Evolutionary conservation across 2,888 invertebrate genomes (phyloP).

Genomic region (Ornithoptera alexandrae): DNA sequence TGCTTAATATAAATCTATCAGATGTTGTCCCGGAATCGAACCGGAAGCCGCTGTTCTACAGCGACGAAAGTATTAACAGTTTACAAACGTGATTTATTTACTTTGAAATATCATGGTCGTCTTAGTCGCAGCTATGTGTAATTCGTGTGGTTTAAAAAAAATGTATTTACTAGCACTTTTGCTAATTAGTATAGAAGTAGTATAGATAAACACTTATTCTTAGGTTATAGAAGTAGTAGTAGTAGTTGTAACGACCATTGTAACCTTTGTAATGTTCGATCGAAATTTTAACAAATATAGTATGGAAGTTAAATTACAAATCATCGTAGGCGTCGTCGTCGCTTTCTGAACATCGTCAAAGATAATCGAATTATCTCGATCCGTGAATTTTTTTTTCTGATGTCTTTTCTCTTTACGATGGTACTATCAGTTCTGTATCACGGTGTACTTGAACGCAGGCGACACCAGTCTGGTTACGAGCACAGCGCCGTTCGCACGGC

Average conservation of each 20-base stretch:
- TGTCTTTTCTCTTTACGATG: conserved; percentile 15
- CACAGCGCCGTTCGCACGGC: conserved; percentile 14
- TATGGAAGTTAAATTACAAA: neutral
- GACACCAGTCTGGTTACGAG: conserved; percentile 14
- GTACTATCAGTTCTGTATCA: conserved; percentile 13
- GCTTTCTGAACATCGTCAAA: neutral
- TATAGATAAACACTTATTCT: neutral
- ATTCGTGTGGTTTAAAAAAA: neutral
- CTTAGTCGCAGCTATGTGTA: neutral
- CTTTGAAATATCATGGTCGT: neutral
- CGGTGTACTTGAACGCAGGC: conserved; percentile 2
- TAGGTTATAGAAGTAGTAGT: neutral
- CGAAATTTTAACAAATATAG: neutral
- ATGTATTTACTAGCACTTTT: neutral
- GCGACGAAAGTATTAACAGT: too few relatives aligned
- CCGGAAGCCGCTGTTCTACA: too few relatives aligned
- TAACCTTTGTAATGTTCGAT: neutral
- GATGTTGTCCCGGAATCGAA: too few relatives aligned
- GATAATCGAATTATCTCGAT: conserved; percentile 11
- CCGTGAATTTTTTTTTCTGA: neutral
- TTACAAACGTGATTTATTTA: too few relatives aligned
- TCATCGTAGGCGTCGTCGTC: neutral
- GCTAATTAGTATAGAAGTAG: neutral
- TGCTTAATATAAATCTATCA: too few relatives aligned
- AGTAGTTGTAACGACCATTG: neutral